Evolutionary conservation across 2,113 vertebrate species (phyloP).

Genomic region (Mustela nigripes): DNA sequence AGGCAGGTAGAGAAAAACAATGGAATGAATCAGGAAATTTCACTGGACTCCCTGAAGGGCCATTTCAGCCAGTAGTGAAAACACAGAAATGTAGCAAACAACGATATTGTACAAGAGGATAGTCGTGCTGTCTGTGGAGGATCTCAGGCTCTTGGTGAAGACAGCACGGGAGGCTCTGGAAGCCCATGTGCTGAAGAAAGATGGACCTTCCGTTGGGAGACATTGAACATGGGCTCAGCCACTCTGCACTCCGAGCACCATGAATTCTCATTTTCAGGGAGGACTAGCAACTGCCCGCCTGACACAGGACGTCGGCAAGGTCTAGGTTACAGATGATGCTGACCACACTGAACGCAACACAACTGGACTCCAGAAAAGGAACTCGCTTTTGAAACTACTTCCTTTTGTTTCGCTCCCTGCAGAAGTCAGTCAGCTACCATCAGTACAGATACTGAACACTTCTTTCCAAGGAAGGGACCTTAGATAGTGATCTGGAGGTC

Average conservation of each 20-base stretch:
- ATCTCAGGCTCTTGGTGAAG: not conserved
- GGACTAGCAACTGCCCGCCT: not conserved
- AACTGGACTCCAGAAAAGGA: not conserved
- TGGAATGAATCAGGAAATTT: not conserved
- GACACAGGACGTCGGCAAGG: not conserved
- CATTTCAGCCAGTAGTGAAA: not conserved
- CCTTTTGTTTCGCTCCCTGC: not conserved
- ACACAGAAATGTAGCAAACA: not conserved
- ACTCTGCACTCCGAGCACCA: not conserved
- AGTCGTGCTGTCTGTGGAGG: not conserved
- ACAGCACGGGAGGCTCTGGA: not conserved
- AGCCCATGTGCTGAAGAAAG: not conserved
- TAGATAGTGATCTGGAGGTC: not conserved
- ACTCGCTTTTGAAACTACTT: not conserved
- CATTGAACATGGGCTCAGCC: not conserved
- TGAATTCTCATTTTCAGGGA: not conserved
- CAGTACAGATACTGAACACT: not conserved
- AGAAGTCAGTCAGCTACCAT: not conserved
- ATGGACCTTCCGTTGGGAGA: not conserved
- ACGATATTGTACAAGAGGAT: not conserved
- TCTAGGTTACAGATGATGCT: not conserved
- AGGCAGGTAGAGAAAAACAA: not conserved
- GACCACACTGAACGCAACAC: not conserved
- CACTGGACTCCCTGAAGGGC: not conserved
- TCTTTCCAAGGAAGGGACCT: not conserved